These are phyloP conservation scores for Dione vanillae DNA, from an alignment of 2,888 invertebrate genomes.

Conservation along the genomic window DNA sequence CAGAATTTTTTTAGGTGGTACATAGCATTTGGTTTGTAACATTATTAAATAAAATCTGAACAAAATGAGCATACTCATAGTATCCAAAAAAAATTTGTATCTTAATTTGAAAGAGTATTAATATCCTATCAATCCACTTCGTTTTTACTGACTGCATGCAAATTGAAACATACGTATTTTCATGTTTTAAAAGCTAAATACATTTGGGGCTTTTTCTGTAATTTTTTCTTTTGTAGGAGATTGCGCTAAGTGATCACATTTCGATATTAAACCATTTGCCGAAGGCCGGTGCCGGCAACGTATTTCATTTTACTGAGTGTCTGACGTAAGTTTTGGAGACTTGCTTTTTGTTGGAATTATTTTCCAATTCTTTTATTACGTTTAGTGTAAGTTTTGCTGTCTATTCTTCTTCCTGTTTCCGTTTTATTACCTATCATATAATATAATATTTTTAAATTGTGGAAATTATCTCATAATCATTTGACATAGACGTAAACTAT, in stretches of 20 bases:
- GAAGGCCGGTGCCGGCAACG: slow-evolving; percentile 81
- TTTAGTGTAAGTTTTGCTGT: slow-evolving; percentile 56
- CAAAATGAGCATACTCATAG: background rate
- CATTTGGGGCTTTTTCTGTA: slow-evolving; percentile 70
- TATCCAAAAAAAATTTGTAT: background rate
- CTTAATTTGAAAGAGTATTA: slow-evolving; percentile 18
- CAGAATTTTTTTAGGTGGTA: too few relatives aligned
- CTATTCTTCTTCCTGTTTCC: slow-evolving; percentile 54
- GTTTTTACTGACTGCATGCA: slow-evolving; percentile 66
- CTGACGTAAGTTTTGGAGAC: slow-evolving; percentile 80
- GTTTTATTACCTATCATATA: slow-evolving; percentile 35
- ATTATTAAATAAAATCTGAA: too few relatives aligned
- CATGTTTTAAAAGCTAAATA: slow-evolving; percentile 79
- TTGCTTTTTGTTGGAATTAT: slow-evolving; percentile 80
- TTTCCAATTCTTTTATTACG: slow-evolving; percentile 78
- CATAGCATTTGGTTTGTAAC: background rate
- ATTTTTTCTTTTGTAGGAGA: slow-evolving; percentile 82
- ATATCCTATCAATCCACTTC: slow-evolving; percentile 49
- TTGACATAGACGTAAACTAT: background rate
- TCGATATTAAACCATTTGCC: slow-evolving; percentile 84
- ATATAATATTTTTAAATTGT: slow-evolving; percentile 3
- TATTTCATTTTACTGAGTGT: slow-evolving; percentile 85
- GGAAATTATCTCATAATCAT: background rate
- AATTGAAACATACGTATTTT: slow-evolving; percentile 78
- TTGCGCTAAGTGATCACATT: slow-evolving; percentile 85